phyloP scores from a whole-genome alignment of 2,888 invertebrate species.

The Deroplatys truncata region DNA sequence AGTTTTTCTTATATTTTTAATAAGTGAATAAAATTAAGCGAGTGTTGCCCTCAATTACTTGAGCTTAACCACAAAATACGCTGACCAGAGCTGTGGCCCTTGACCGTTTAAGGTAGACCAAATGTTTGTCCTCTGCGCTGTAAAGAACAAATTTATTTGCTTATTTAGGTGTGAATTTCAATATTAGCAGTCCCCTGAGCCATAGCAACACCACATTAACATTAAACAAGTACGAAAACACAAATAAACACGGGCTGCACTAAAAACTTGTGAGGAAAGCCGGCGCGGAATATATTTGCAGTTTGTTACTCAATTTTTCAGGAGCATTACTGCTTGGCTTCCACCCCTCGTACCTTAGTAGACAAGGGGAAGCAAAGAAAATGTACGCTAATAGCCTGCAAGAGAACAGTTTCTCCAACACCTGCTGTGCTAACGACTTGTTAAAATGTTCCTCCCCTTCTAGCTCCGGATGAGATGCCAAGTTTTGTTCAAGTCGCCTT shows the following conservation, averaged over 20 bases:
- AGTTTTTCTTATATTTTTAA: too few species aligned
- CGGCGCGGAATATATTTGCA: background rate
- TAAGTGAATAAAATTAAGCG: too few species aligned
- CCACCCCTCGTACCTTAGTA: background rate
- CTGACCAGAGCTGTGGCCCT: too few species aligned
- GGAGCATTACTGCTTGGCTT: background rate
- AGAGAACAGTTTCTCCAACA: background rate
- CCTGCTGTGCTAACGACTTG: background rate
- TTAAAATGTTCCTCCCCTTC: background rate
- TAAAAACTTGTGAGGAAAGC: background rate
- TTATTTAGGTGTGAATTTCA: background rate
- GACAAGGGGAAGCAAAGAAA: background rate
- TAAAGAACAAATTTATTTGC: too few species aligned
- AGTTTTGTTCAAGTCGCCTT: background rate
- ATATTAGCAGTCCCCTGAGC: background rate
- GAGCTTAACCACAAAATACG: too few species aligned
- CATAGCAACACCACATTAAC: background rate
- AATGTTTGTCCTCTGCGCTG: background rate
- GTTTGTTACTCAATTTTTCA: background rate
- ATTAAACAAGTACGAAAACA: background rate
- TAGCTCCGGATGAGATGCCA: background rate
- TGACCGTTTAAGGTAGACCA: background rate
- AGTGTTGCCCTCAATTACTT: too few species aligned
- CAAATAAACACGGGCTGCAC: background rate
- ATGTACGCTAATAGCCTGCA: background rate